phyloP scores from a whole-genome alignment of 1,140 invertebrate genomes.

The Temnothorax nylanderi region DNA sequence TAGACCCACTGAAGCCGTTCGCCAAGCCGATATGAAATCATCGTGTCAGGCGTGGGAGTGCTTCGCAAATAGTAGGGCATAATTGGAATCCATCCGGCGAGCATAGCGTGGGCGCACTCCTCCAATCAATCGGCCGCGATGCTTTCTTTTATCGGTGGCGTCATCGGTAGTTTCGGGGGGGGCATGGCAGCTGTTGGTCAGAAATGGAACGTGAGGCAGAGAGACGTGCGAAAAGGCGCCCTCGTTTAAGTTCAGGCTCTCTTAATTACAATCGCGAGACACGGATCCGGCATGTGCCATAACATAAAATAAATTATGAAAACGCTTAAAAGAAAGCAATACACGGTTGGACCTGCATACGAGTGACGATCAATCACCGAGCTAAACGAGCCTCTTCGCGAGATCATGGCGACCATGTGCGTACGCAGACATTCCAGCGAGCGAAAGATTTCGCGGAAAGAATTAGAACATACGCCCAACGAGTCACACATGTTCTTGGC shows the following conservation, averaged over 20 bases:
- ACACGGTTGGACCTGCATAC: neutral
- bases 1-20: conserved; percentile 53
- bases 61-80: conserved; percentile 83
- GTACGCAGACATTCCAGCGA: neutral
- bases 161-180: conserved; percentile 16
- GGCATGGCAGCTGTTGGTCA: neutral
- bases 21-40: conserved; percentile 81
- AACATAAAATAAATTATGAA: conserved; percentile 38
- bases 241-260: neutral
- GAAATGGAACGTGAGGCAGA: neutral
- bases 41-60: conserved; percentile 80
- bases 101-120: conserved; percentile 72
- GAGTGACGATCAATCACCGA: conserved; percentile 27
- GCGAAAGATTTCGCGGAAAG: conserved; percentile 38
- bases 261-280: conserved; percentile 24
- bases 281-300: neutral
- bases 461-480: conserved; percentile 36
- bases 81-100: conserved; percentile 84
- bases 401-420: conserved; percentile 29
- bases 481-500: conserved; percentile 30
- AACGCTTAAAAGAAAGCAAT: neutral
- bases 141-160: conserved; percentile 60
- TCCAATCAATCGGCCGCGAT: conserved; percentile 77
- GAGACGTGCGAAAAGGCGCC: conserved; percentile 2
- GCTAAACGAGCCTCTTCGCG: conserved; percentile 20